phyloP scores from a whole-genome alignment of 1,140 invertebrate species.

The Leptonema lineaticorne region DNA sequence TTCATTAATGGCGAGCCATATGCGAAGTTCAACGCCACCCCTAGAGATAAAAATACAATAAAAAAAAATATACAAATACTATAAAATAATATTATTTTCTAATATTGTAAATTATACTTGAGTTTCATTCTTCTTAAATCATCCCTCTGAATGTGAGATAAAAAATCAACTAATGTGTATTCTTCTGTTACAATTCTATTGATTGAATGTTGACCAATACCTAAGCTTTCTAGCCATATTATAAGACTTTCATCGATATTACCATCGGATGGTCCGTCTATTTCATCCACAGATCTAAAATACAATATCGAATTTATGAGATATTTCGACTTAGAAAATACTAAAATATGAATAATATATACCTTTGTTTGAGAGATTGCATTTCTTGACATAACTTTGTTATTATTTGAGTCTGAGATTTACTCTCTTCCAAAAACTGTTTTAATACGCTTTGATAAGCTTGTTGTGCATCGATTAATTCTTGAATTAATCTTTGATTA shows the following conservation, averaged over 20 bases:
- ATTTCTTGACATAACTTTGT: constrained; percentile 44
- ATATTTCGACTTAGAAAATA: background rate
- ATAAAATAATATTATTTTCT: background rate
- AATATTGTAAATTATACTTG: constrained; percentile 28
- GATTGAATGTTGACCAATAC: constrained; percentile 36
- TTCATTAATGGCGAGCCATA: constrained; percentile 58
- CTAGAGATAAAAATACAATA: constrained; percentile 44
- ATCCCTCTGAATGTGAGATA: constrained; percentile 49
- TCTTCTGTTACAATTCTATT: constrained; percentile 44
- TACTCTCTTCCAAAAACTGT: constrained; percentile 71
- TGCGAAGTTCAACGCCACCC: constrained; percentile 55
- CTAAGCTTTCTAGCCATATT: constrained; percentile 43
- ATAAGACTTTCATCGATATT: constrained; percentile 43
- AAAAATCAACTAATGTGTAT: constrained; percentile 47
- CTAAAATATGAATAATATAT: background rate
- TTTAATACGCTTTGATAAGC: constrained; percentile 71
- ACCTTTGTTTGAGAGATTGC: background rate
- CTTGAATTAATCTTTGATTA: constrained; percentile 53
- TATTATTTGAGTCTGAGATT: constrained; percentile 56
- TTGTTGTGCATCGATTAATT: constrained; percentile 68
- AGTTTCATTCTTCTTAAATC: constrained; percentile 49
- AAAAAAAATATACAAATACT: too few species aligned
- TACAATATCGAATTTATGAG: background rate
- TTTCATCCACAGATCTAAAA: too few species aligned
- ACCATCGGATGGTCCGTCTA: too few species aligned